A percentile compares a stretch with the other conserved stretches of the same genome.
Conservation (phyloP, 2,797 vertebrate species). For the Pantherophis alleghaniensis region DNA sequence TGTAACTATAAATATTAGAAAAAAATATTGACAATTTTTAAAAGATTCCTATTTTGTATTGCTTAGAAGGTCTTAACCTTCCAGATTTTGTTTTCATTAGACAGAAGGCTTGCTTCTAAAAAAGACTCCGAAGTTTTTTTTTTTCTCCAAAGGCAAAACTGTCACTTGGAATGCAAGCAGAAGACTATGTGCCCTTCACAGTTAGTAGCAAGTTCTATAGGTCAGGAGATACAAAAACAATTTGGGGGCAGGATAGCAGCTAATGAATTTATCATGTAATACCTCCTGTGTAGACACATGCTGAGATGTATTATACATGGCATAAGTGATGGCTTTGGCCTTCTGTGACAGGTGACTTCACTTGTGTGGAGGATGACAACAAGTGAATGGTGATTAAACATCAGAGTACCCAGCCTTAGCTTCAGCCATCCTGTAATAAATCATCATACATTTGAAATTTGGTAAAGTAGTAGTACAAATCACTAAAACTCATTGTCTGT, state of each 20-base stretch:
- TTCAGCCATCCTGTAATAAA: constrained; percentile 60
- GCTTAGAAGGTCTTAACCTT: background rate
- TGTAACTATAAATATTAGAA: background rate
- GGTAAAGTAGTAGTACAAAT: constrained; percentile 57
- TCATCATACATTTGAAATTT: constrained; percentile 61
- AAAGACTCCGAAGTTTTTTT: background rate
- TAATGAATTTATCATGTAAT: constrained; percentile 45
- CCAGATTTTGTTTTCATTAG: background rate
- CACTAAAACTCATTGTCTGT: constrained; percentile 49
- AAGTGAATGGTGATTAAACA: constrained; percentile 61
- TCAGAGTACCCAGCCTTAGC: constrained; percentile 41
- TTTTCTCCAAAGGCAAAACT: constrained; percentile 18
- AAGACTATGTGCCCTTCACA: constrained; percentile 29
- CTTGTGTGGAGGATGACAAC: constrained; percentile 46
- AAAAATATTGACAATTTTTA: background rate
- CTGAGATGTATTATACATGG: background rate
- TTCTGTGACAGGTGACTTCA: constrained; percentile 59
- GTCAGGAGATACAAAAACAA: constrained; percentile 32
- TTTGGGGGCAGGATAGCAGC: constrained; percentile 29
- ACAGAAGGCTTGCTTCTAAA: background rate
- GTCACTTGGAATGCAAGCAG: background rate
- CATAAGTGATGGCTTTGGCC: constrained; percentile 44
- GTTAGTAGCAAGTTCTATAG: constrained; percentile 33
- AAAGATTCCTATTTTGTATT: background rate
- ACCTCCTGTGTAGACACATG: background rate